Evolutionary conservation across 1,140 invertebrate genomes (phyloP).

Genomic region (Drosophila nebulosa): DNA sequence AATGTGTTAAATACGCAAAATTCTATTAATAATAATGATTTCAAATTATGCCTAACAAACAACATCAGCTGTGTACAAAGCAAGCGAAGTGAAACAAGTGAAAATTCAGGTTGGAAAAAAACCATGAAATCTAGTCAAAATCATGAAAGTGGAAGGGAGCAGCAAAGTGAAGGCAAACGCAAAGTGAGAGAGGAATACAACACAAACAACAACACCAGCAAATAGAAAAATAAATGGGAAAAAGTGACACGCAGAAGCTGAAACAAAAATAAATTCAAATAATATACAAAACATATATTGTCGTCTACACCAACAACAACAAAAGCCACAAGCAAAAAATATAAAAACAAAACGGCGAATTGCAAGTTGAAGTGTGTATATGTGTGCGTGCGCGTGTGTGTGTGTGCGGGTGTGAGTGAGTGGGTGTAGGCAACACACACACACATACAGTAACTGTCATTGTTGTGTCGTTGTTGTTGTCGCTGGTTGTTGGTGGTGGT

Average conservation of each 20-base stretch:
- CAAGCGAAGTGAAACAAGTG: slow-evolving; percentile 9
- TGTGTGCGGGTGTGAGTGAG: slow-evolving; percentile 34
- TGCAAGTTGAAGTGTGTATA: slow-evolving; percentile 23
- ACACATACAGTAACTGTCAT: not conserved
- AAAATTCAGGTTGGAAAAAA: slow-evolving; percentile 50
- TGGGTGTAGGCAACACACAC: slow-evolving; percentile 39
- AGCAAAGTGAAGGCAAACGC: slow-evolving; percentile 24
- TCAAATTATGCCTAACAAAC: slow-evolving; percentile 9
- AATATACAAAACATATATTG: slow-evolving; percentile 28
- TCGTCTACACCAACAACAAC: too few species aligned
- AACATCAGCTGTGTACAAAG: slow-evolving; percentile 11
- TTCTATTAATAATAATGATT: slow-evolving; percentile 23
- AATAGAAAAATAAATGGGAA: slow-evolving; percentile 64
- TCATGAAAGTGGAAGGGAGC: slow-evolving; percentile 47
- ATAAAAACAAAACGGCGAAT: slow-evolving; percentile 22
- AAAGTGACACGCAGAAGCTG: slow-evolving; percentile 66
- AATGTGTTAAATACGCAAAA: slow-evolving; percentile 46
- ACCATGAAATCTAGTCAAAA: slow-evolving; percentile 65
- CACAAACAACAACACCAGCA: slow-evolving; percentile 32
- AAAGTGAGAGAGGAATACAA: slow-evolving; percentile 32
- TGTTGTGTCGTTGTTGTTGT: slow-evolving; percentile 45
- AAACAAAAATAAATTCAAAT: slow-evolving; percentile 49
- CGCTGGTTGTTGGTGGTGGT: slow-evolving; percentile 73
- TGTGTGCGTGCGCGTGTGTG: slow-evolving; percentile 16
- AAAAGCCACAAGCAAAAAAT: slow-evolving; percentile 2